Evolutionary conservation across 2,888 invertebrate genomes (phyloP).

Genomic region (Podotricha telesiphe): DNA sequence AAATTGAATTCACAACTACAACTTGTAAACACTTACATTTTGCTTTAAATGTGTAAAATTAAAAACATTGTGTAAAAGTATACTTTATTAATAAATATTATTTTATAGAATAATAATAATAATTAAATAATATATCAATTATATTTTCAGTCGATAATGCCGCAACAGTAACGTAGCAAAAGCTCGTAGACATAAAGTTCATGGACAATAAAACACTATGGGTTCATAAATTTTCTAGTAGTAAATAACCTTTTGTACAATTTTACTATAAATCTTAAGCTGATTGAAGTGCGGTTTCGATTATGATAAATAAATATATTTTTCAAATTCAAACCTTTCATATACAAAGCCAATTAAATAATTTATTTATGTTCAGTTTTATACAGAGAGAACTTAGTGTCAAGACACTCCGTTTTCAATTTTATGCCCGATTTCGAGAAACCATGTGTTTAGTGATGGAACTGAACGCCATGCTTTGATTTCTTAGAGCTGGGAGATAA

Average conservation of each 20-base stretch:
- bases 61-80: neutral
- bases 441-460: neutral
- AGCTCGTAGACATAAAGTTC: conserved; percentile 32
- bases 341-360: no score
- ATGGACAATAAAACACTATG: conserved; percentile 38
- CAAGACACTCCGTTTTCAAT: no score
- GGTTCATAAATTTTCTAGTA: conserved; percentile 16
- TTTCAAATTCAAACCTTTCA: neutral
- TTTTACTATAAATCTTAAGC: conserved; percentile 15
- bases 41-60: neutral
- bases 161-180: conserved; percentile 15
- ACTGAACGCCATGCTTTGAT: neutral
- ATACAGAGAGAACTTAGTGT: no score
- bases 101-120: neutral
- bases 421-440: no score
- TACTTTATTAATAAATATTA: neutral
- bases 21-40: no score
- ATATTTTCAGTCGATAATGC: conserved; percentile 20
- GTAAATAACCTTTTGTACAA: conserved; percentile 25
- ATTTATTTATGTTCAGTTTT: no score
- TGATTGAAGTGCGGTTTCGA: conserved; percentile 19
- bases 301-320: neutral
- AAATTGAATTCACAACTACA: no score
- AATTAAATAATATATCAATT: neutral
- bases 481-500: neutral